Percentiles rank a stretch among this genome's conserved stretches.
Conservation (phyloP, 2,888 invertebrate species). For the Hofmannophila pseudospretella region DNA sequence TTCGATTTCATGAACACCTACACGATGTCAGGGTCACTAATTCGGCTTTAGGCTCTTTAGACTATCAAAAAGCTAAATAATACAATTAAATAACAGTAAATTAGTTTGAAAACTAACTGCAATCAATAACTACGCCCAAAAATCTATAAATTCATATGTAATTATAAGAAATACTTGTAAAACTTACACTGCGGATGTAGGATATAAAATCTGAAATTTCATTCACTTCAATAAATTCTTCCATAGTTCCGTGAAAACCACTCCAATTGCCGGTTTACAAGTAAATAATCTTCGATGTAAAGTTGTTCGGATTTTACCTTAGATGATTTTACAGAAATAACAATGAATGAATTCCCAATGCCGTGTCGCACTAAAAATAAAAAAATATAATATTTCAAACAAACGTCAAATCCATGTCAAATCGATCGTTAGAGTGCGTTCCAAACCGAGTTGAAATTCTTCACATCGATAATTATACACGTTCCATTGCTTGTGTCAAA, state of each 20-base stretch:
- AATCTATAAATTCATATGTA: background rate
- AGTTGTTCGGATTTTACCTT: too few relatives aligned
- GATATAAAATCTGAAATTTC: slow-evolving; percentile 87
- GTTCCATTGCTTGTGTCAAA: too few relatives aligned
- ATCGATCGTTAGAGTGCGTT: too few relatives aligned
- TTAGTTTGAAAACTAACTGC: too few relatives aligned
- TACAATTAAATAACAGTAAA: too few relatives aligned
- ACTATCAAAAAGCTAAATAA: too few relatives aligned
- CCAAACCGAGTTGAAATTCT: too few relatives aligned
- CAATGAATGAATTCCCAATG: background rate
- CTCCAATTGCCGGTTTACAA: background rate
- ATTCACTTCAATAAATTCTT: slow-evolving; percentile 82
- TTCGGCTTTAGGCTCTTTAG: too few relatives aligned
- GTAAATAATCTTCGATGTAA: background rate
- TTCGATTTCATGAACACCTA: slow-evolving; percentile 10
- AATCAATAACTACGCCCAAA: background rate
- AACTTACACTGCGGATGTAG: slow-evolving; percentile 88
- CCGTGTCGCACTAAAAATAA: background rate
- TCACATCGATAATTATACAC: too few relatives aligned
- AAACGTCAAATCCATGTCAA: too few relatives aligned
- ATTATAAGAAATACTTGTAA: slow-evolving; percentile 2
- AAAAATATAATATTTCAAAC: background rate
- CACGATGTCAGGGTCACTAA: slow-evolving; percentile 17
- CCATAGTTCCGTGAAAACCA: slow-evolving; percentile 39
- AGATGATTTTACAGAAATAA: background rate